Base-by-base conservation (phyloP, 2,797 vertebrate species). In the Pagetopsis macropterus region DNA sequence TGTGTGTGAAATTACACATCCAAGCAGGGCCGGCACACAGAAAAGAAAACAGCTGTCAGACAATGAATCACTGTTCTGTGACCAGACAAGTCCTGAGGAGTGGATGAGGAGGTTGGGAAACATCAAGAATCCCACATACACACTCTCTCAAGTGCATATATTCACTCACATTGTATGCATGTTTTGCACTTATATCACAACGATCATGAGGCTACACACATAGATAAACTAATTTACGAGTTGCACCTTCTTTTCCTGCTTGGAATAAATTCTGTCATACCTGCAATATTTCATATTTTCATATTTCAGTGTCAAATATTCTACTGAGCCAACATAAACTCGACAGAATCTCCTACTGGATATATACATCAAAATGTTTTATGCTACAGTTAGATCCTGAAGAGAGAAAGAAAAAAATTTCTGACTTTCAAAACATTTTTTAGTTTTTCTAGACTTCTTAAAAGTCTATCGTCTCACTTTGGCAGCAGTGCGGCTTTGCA, bases 1-100 rank as follows among this genome's bases (percentile, higher is more conserved):
- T 40, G 73, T 91, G 88, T 91, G 89, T 93, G 87, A 89, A 93
- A 93, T 93, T 91, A 91, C 89, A 91, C 84, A 92, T 91, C 81
- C 87, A 82, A 91, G 84, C 77, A 72, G 84, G 79, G 84, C 78
- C 81, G 74, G 72, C 85, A 71, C 84, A 78, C 71, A 89, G 89
- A 92, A 93, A 93, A 92, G 84, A 94, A 94, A 94, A 94, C 94
- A 94, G 92, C 92, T 94, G 94, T 93, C 91, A 91, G 79, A 89
- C 88, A 91, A 92, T 92, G 90, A 94, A 91, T 92, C 92, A 92
- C 85, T 90, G 89, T 89, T 78, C 76, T 87, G 87, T 73, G 82
- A 90, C 77, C 82, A 86, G 86, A 86, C 79, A 85, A 88, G 87
- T 84, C 33, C 82, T 62, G 76, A 89, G 86, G 86, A 89, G 65